A percentile compares a stretch with the other conserved stretches of the same genome.
Conservation (phyloP, 2,888 invertebrate species). For the Amphipyra tragopoginis region DNA sequence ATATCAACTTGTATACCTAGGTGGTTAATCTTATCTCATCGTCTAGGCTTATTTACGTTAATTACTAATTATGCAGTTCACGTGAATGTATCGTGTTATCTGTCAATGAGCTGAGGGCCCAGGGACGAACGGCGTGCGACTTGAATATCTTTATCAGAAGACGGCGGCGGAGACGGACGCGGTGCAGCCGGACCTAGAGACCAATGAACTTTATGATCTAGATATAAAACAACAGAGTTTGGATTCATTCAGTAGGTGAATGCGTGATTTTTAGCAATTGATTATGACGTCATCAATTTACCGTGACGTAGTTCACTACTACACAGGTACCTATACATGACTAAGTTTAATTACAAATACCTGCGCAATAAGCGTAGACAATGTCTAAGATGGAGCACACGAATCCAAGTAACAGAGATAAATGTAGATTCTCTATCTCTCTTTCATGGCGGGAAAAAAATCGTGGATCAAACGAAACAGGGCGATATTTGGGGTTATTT, state of each 20-base stretch:
- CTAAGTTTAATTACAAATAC: too few species aligned
- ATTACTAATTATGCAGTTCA: conserved; percentile 5
- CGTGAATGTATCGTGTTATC: conserved; percentile 24
- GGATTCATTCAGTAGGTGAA: background rate
- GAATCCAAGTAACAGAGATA: too few species aligned
- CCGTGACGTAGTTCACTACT: too few species aligned
- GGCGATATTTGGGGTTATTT: too few species aligned
- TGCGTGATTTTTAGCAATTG: background rate
- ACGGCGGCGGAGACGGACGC: conserved; percentile 6
- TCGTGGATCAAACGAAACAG: too few species aligned
- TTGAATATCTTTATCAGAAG: background rate
- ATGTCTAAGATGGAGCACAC: too few species aligned
- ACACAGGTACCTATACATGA: too few species aligned
- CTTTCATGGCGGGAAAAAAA: too few species aligned
- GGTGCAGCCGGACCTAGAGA: conserved; percentile 3
- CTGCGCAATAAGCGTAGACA: too few species aligned
- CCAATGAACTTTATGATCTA: conserved; percentile 32
- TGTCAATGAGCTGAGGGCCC: conserved; percentile 42
- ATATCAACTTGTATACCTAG: background rate
- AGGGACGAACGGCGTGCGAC: background rate
- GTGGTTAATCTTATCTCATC: conserved; percentile 15
- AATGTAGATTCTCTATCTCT: too few species aligned
- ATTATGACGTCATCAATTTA: too few species aligned
- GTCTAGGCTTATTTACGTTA: background rate
- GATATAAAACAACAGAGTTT: background rate